A percentile compares a stretch with the other conserved stretches of the same genome.
Conservation (phyloP, 2,888 invertebrate genomes). For the Chrysodeixis includens region DNA sequence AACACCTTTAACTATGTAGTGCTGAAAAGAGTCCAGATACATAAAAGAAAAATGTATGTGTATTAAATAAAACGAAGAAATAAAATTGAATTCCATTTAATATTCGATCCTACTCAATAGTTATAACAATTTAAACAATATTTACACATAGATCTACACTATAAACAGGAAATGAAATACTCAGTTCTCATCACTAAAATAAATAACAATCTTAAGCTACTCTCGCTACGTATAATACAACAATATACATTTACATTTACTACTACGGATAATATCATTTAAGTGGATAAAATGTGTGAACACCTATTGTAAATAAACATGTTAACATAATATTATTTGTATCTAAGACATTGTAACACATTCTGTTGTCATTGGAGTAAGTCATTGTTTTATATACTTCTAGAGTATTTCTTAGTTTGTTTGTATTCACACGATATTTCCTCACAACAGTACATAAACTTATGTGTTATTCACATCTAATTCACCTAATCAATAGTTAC, state of each 20-base stretch:
- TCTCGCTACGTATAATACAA: conserved; percentile 59
- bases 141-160: conserved; percentile 78
- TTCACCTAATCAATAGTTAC: conserved; percentile 58
- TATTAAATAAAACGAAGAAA: conserved; percentile 56
- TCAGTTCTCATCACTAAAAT: conserved; percentile 76
- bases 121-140: conserved; percentile 83
- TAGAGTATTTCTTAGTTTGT: conserved; percentile 7
- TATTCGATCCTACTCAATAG: conserved; percentile 70
- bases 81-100: conserved; percentile 73
- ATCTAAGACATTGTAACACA: conserved; percentile 22
- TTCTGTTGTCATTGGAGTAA: conserved; percentile 6
- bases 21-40: background rate
- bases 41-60: background rate
- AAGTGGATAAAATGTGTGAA: conserved; percentile 23
- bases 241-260: conserved; percentile 60
- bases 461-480: conserved; percentile 38
- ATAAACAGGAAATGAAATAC: conserved; percentile 73
- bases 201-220: conserved; percentile 79
- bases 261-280: conserved; percentile 25
- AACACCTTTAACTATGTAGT: too few relatives aligned
- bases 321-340: conserved; percentile 1
- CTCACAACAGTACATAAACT: conserved; percentile 10
- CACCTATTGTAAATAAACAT: conserved; percentile 12
- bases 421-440: conserved; percentile 25
- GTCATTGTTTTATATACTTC: conserved; percentile 41